Conservation (phyloP, 2,797 vertebrate species). For the Clarias pachynema region DNA sequence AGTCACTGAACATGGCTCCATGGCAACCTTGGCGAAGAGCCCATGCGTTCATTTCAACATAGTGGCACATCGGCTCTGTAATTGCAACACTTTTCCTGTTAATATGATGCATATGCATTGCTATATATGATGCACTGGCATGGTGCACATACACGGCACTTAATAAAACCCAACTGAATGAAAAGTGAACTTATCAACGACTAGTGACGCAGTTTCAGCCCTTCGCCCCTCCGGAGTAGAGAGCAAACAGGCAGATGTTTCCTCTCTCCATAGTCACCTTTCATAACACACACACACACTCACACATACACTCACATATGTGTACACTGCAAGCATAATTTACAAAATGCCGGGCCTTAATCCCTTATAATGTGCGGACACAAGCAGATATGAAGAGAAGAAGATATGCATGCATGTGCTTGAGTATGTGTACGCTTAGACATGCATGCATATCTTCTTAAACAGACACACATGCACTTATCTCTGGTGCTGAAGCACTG, state of each 20-base stretch:
- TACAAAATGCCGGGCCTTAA: conserved; percentile 15
- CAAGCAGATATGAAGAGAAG: conserved; percentile 3
- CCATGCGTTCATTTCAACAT: background rate
- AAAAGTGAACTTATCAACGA: conserved; percentile 12
- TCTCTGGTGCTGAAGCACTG: conserved; percentile 57
- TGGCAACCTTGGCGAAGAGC: background rate
- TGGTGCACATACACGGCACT: background rate
- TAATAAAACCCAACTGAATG: background rate
- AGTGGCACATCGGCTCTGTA: background rate
- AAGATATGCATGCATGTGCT: background rate
- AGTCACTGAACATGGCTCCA: background rate
- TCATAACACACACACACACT: conserved; percentile 36
- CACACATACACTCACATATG: background rate
- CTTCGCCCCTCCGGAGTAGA: conserved; percentile 20
- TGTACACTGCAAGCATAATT: background rate
- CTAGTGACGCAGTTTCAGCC: background rate
- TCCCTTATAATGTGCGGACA: background rate
- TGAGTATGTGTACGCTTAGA: conserved; percentile 7
- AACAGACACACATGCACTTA: conserved; percentile 53
- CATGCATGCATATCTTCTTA: conserved; percentile 20
- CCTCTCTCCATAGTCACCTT: conserved; percentile 48
- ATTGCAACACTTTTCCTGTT: background rate
- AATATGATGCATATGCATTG: background rate
- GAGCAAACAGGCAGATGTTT: conserved; percentile 54
- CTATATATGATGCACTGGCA: background rate